Evolutionary conservation across 2,113 vertebrate genomes (phyloP).

Genomic region (Elachura formosa): DNA sequence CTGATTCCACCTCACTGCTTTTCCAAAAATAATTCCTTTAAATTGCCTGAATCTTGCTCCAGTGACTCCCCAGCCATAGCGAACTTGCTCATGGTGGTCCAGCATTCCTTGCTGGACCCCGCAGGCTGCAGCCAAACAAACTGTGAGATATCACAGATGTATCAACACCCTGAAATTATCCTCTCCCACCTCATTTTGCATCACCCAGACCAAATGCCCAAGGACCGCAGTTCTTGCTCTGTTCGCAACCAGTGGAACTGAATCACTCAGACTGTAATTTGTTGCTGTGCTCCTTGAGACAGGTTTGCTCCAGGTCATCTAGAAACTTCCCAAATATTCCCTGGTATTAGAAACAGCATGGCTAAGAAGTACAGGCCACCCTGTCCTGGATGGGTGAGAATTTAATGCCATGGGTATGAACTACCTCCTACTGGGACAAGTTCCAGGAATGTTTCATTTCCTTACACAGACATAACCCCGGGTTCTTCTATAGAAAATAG

Average conservation of each 20-base stretch:
- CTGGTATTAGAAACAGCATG: neutral
- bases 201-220: neutral
- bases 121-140: accelerated
- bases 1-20: neutral
- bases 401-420: neutral
- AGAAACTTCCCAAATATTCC: neutral
- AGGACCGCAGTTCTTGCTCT: neutral
- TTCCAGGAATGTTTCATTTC: neutral
- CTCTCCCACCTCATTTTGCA: neutral
- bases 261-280: neutral
- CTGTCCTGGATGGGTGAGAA: neutral
- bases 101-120: accelerated
- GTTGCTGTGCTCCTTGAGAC: accelerated
- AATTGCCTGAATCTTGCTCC: neutral
- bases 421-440: neutral
- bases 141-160: neutral
- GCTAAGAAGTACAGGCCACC: neutral
- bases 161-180: neutral
- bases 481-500: neutral
- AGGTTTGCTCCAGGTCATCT: neutral
- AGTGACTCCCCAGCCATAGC: neutral
- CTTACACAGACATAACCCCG: neutral
- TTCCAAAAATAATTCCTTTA: neutral
- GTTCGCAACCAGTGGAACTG: neutral
- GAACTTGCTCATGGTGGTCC: neutral